phyloP scores from a whole-genome alignment of 2,888 invertebrate species.

The Tetheella fluctuosa region DNA sequence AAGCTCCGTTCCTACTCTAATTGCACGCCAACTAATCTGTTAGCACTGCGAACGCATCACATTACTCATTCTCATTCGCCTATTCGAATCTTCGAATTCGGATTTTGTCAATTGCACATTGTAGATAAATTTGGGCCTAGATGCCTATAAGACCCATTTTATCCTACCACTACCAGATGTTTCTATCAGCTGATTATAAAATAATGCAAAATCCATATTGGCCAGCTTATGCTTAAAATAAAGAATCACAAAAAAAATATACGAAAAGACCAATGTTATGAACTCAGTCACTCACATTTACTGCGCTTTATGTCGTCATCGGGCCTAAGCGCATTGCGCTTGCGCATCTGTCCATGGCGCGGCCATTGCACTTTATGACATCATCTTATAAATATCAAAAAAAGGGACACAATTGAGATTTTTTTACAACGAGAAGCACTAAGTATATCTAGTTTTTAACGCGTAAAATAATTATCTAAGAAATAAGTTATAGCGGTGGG shows the following conservation, averaged over 20 bases:
- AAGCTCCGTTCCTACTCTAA: slow-evolving; percentile 71
- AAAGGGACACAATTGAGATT: slow-evolving; percentile 28
- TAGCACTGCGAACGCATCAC: slow-evolving; percentile 70
- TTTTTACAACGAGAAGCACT: slow-evolving; percentile 10
- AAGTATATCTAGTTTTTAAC: background rate
- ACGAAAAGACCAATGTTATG: background rate
- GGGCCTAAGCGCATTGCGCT: slow-evolving; percentile 32
- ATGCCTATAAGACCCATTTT: too few relatives aligned
- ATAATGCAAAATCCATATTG: too few relatives aligned
- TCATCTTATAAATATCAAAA: slow-evolving; percentile 33
- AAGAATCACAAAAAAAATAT: background rate
- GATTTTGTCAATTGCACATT: background rate
- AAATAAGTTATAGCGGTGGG: background rate
- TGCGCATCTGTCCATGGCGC: slow-evolving; percentile 40
- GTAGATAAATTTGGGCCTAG: too few relatives aligned
- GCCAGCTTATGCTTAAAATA: background rate
- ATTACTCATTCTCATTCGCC: slow-evolving; percentile 44
- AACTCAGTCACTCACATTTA: slow-evolving; percentile 32
- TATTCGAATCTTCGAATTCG: background rate
- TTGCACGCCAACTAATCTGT: slow-evolving; percentile 79
- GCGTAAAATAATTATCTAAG: background rate
- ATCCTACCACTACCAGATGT: too few relatives aligned
- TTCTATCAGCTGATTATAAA: too few relatives aligned
- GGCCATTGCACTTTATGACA: slow-evolving; percentile 51
- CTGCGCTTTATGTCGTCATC: slow-evolving; percentile 31